Base-by-base conservation (phyloP, 2,888 invertebrate species). In the Spodoptera littoralis region DNA sequence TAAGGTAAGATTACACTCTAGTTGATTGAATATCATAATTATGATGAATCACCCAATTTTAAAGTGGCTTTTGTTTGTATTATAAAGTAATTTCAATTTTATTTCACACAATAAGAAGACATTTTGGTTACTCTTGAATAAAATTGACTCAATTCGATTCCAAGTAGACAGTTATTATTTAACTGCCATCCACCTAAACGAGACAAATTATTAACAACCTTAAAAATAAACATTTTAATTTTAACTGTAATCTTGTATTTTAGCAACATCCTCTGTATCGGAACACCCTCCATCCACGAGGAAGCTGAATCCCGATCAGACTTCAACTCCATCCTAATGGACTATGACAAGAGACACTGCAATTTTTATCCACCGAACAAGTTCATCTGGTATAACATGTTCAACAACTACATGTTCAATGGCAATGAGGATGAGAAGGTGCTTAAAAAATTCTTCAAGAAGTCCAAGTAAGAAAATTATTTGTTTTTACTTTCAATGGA, bases 301-400 rank as follows among this genome's bases (percentile, higher is more conserved):
- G 95, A 96, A 72, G 95, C 96, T 2, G 90, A 91, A 57, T 65
- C 85, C 0, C 74, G 79, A 43, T 77, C 88, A 0, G 90, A 92
- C 12, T 88, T 91, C 62, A 87, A 87, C 4, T 97, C 97, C 50
- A 92, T 98, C 50, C 93, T 99, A 1, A 87, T 99, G 45, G 98
- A 99, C 87, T 96, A 98, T 71, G 98, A 99, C 89, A 95, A 96
- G 41, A 95, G 98, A 83, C 96, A 96, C 85, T 95, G 95, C 62
- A 93, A 94, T 74, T 97, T 97, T 82, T 95, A 96, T 74, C 94
- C 95, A 0, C 95, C 96, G 0, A 84, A 95, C 12, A 95, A 96
- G 79, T 98, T 96, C 83, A 95, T 97, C 36, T 97, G 97, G 95
- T 99, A 97, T 90, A 99, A 99, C 89, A 96, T 98, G 96, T 98